These are phyloP conservation scores for Oenanthe melanoleuca DNA, from an alignment of 2,113 vertebrate species.

Conservation along the genomic window DNA sequence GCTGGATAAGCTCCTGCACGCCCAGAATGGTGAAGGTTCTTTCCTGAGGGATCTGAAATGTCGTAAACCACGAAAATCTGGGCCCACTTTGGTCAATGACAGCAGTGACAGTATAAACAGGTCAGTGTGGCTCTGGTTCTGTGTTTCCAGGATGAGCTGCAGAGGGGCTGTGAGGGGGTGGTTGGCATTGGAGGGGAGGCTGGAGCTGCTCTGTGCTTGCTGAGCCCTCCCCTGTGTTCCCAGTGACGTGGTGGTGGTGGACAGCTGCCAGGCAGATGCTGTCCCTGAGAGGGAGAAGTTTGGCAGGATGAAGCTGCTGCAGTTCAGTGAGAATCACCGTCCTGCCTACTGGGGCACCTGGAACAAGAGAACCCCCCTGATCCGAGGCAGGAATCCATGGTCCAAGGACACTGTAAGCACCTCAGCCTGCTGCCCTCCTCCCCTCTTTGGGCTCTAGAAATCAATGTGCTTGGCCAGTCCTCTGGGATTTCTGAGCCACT, in stretches of 20 bases:
- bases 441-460: neutral
- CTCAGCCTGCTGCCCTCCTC: neutral
- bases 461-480: neutral
- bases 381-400: conserved; percentile 86
- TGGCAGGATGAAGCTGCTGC: conserved; percentile 92
- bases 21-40: conserved; percentile 61
- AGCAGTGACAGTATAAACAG: conserved; percentile 35
- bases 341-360: conserved; percentile 98
- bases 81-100: conserved; percentile 74
- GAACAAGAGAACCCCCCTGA: conserved; percentile 81
- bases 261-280: conserved; percentile 69
- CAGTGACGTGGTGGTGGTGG: conserved; percentile 80
- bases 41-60: conserved; percentile 84
- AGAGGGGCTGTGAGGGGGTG: too few species aligned
- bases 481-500: neutral
- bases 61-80: conserved; percentile 77
- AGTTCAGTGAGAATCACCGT: conserved; percentile 92
- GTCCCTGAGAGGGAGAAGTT: conserved; percentile 80
- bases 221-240: neutral
- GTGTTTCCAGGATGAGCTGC: rapidly evolving
- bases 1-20: conserved; percentile 81
- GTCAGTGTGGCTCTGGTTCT: neutral
- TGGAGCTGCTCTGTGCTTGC: neutral
- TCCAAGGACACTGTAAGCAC: conserved; percentile 84
- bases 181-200: rapidly evolving